A percentile compares a stretch with the other conserved stretches of the same genome.
Evolutionary conservation across 2,113 vertebrate genomes (phyloP).

Genomic region (Zingel zingel): DNA sequence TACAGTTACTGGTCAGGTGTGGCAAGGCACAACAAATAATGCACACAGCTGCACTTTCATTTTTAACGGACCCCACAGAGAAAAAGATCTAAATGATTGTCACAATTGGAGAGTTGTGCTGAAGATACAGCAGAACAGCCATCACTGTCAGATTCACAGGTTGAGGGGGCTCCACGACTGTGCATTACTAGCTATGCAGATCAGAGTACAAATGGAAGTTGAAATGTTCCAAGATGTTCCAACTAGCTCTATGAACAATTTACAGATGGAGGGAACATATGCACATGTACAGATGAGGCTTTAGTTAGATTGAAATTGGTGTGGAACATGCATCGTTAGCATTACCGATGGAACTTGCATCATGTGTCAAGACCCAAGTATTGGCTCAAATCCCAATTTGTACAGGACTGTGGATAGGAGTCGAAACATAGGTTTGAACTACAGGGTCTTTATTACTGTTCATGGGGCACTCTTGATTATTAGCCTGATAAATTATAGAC

Average conservation of each 20-base stretch:
- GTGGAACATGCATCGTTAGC: neutral
- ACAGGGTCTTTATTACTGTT: neutral
- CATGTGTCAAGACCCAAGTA: neutral
- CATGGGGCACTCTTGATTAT: neutral
- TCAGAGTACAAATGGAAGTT: conserved; percentile 22
- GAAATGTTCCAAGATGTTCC: conserved; percentile 21
- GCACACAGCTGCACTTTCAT: neutral
- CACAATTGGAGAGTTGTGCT: neutral
- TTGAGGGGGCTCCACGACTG: neutral
- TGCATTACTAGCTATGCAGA: conserved; percentile 17
- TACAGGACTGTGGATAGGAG: no score
- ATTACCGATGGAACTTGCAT: neutral
- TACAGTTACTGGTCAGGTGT: neutral
- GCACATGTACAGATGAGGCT: conserved; percentile 7
- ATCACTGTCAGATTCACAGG: conserved; percentile 5
- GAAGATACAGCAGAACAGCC: neutral
- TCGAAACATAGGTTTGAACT: neutral
- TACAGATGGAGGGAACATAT: conserved; percentile 54
- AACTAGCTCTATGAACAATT: neutral
- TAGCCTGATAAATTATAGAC: conserved; percentile 6
- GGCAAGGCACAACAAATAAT: neutral
- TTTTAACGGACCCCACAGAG: neutral
- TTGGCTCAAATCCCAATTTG: neutral
- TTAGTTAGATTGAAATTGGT: neutral
- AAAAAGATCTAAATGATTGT: neutral